Conservation (phyloP, 2,113 vertebrate species). For the Malurus melanocephalus region DNA sequence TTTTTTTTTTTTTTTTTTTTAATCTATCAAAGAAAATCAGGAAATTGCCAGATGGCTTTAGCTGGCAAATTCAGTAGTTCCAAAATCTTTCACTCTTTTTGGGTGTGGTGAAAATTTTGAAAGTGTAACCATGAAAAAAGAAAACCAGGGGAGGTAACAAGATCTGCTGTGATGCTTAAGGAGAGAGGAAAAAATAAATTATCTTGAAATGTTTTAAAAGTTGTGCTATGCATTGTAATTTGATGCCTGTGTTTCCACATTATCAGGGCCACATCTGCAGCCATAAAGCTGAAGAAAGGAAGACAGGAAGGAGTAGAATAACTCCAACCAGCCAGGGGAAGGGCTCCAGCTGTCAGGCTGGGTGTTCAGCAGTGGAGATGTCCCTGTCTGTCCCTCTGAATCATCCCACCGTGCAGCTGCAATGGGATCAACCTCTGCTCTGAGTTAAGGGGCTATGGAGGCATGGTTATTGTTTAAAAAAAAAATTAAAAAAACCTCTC, state of each 20-base stretch:
- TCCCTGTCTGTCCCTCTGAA: not conserved
- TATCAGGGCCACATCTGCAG: not conserved
- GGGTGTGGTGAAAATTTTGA: not conserved
- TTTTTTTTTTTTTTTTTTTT: too few relatives aligned
- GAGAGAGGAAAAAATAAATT: not conserved
- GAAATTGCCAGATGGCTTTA: not conserved
- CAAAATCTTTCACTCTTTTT: not conserved
- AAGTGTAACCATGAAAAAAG: not conserved
- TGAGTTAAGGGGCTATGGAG: not conserved
- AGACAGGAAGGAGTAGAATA: not conserved
- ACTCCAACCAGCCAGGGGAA: not conserved
- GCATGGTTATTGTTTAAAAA: not conserved
- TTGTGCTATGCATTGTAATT: accelerated
- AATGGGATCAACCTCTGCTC: not conserved
- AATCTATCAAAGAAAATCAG: not conserved
- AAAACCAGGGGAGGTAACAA: not conserved
- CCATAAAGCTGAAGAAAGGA: not conserved
- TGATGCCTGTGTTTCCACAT: not conserved
- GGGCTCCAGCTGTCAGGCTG: not conserved
- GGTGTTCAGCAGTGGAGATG: not conserved
- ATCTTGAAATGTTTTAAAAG: not conserved
- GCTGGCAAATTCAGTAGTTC: not conserved
- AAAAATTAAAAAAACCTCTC: not conserved
- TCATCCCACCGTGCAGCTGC: accelerated
- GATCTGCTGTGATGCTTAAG: not conserved